Evolutionary conservation across 1,140 invertebrate species (phyloP).

Genomic region (Hyphantria cunea): DNA sequence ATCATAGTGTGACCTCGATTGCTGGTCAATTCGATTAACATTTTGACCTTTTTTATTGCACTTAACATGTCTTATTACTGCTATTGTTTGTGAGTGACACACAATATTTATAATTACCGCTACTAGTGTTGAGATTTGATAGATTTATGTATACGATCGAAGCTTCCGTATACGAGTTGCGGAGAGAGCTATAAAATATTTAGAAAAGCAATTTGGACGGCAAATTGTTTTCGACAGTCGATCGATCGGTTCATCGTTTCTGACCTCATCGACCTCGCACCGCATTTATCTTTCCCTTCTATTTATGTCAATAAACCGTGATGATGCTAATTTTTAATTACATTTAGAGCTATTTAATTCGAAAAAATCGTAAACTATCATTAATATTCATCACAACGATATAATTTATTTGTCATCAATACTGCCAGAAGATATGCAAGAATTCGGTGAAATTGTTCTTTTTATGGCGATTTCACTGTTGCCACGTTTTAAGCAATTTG

Average conservation of each 20-base stretch:
- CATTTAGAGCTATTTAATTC: constrained; percentile 3
- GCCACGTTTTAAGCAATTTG: constrained; percentile 16
- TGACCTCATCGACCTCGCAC: constrained; percentile 12
- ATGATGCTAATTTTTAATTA: constrained; percentile 17
- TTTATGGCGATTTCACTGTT: constrained; percentile 22
- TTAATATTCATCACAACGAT: constrained; percentile 53
- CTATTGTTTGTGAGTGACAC: constrained; percentile 15
- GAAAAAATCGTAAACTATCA: constrained; percentile 39
- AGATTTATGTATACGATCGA: not conserved
- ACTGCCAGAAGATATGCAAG: constrained; percentile 26
- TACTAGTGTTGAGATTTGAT: constrained; percentile 15
- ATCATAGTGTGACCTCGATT: constrained; percentile 17
- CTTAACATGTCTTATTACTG: constrained; percentile 6
- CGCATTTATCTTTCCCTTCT: constrained; percentile 5
- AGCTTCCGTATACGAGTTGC: not conserved
- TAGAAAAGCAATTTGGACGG: constrained; percentile 18
- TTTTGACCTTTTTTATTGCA: constrained; percentile 17
- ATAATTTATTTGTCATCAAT: constrained; percentile 31
- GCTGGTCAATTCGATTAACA: constrained; percentile 31
- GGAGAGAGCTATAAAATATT: constrained; percentile 12
- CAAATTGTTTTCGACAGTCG: constrained; percentile 21
- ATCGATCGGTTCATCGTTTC: constrained; percentile 16
- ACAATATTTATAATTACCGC: constrained; percentile 11
- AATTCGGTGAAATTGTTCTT: constrained; percentile 35
- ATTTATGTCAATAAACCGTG: constrained; percentile 7